Conservation (phyloP, 2,113 vertebrate genomes). For the Cheilinus undulatus region DNA sequence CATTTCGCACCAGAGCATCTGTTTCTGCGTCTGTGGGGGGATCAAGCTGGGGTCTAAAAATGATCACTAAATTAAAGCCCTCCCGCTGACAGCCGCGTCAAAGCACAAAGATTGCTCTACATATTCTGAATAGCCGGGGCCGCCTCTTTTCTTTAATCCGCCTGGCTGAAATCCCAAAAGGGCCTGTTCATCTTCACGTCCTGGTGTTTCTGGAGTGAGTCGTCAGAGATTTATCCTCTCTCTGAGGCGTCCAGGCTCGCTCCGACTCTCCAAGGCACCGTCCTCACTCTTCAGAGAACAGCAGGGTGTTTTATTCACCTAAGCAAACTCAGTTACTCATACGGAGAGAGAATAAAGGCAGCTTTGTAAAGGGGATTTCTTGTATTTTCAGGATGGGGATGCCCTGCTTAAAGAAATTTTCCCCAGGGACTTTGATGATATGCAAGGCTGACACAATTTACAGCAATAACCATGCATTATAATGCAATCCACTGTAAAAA, state of each 20-base stretch:
- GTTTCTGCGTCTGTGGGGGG: conserved; percentile 19
- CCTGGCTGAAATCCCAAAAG: conserved; percentile 30
- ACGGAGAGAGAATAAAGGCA: background rate
- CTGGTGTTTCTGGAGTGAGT: conserved; percentile 38
- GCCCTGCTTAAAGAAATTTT: background rate
- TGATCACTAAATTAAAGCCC: conserved; percentile 51
- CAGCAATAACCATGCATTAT: background rate
- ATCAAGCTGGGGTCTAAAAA: conserved; percentile 40
- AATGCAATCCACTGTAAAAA: conserved; percentile 8
- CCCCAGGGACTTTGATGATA: background rate
- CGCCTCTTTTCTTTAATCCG: conserved; percentile 26
- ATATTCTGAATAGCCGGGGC: conserved; percentile 15
- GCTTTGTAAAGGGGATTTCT: background rate
- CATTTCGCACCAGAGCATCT: conserved; percentile 25
- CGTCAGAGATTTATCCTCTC: conserved; percentile 37
- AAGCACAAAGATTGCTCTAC: conserved; percentile 19
- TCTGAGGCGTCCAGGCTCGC: background rate
- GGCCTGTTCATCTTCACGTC: conserved; percentile 9
- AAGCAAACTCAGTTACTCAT: conserved; percentile 1
- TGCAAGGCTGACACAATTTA: background rate
- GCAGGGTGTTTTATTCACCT: conserved; percentile 12
- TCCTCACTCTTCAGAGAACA: conserved; percentile 22
- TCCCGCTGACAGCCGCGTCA: conserved; percentile 28
- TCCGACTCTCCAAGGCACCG: conserved; percentile 19
- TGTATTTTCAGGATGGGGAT: background rate